A percentile compares a stretch with the other conserved stretches of the same genome.
phyloP scores from a whole-genome alignment of 1,140 invertebrate species.

The Cryptotermes secundus region DNA sequence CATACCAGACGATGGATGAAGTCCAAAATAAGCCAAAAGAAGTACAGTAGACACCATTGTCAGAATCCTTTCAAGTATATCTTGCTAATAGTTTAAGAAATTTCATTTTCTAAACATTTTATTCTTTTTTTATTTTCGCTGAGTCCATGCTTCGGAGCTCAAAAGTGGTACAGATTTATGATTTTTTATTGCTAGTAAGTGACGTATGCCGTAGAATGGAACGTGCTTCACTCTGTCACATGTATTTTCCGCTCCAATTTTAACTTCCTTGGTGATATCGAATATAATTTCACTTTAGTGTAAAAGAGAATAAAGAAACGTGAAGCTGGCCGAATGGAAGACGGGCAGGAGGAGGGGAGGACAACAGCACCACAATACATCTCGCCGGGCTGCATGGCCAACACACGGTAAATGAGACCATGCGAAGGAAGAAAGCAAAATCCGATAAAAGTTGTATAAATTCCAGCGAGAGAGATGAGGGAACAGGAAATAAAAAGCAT shows the following conservation, averaged over 20 bases:
- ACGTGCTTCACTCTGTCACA: neutral
- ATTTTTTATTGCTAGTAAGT: too few relatives aligned
- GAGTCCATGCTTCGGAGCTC: too few relatives aligned
- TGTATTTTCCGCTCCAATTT: neutral
- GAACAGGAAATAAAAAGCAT: neutral
- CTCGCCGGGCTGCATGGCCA: neutral
- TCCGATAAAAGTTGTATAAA: constrained; percentile 31
- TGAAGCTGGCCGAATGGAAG: neutral
- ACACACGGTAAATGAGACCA: neutral
- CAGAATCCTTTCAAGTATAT: too few relatives aligned
- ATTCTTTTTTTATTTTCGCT: too few relatives aligned
- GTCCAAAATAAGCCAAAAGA: too few relatives aligned
- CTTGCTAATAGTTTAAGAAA: too few relatives aligned
- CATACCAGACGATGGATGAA: too few relatives aligned
- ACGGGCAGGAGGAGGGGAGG: neutral
- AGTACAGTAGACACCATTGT: too few relatives aligned
- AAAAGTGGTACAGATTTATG: too few relatives aligned
- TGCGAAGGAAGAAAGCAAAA: neutral
- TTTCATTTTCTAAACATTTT: too few relatives aligned
- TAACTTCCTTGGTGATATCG: neutral
- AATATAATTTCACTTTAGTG: constrained; percentile 8
- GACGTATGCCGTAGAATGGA: neutral
- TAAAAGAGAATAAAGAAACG: neutral
- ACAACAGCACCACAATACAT: neutral
- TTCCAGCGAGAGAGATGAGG: constrained; percentile 6